Conservation (phyloP, 2,113 vertebrate genomes). For the Grallaria varia region DNA sequence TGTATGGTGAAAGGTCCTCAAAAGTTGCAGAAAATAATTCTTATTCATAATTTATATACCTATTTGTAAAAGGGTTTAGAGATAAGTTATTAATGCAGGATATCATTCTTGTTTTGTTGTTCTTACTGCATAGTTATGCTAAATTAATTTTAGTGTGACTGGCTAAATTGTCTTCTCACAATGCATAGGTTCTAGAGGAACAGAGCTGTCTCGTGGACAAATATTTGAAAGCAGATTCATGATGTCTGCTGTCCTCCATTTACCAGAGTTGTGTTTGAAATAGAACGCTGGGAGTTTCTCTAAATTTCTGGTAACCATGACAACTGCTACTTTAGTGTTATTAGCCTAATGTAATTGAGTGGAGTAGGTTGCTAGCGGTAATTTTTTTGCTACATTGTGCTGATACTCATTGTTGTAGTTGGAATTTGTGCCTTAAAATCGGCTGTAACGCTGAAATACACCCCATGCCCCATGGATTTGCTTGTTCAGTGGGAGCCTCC, state of each 20-base stretch:
- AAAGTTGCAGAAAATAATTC: neutral
- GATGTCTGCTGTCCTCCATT: neutral
- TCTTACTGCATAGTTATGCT: neutral
- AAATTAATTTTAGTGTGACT: neutral
- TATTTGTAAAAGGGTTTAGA: neutral
- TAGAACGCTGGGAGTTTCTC: slow-evolving; percentile 64
- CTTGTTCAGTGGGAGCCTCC: neutral
- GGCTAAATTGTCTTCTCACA: neutral
- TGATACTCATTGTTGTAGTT: neutral
- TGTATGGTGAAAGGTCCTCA: neutral
- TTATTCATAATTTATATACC: neutral
- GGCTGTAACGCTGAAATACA: neutral
- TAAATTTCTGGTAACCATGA: slow-evolving; percentile 73
- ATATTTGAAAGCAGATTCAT: neutral
- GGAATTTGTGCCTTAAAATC: neutral
- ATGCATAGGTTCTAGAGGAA: neutral
- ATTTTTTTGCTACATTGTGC: slow-evolving; percentile 31
- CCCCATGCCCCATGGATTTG: neutral
- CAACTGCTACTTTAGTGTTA: slow-evolving; percentile 63
- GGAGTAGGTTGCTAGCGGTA: slow-evolving; percentile 16
- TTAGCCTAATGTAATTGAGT: slow-evolving; percentile 65
- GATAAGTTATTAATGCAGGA: neutral
- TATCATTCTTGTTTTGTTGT: neutral
- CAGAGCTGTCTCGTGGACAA: neutral
- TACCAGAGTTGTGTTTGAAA: slow-evolving; percentile 31